Conservation (phyloP, 1,140 invertebrate species). For the Lamellibrachia luymesi region DNA sequence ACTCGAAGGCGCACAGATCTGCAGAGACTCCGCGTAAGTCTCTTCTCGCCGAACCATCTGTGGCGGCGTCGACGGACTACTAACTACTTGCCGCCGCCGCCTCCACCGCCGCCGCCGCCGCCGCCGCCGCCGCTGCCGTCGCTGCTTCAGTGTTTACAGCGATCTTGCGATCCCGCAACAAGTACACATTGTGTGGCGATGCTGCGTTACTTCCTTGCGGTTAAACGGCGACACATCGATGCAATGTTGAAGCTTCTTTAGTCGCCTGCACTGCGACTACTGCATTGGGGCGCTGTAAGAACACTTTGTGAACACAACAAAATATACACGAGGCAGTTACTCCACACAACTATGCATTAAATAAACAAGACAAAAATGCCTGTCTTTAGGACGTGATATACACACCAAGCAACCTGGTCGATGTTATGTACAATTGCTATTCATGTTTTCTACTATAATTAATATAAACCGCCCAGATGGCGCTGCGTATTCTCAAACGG, state of each 20-base stretch:
- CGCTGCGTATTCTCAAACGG: too few relatives aligned
- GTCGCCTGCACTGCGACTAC: not conserved
- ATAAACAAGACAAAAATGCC: too few relatives aligned
- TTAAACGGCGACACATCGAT: not conserved
- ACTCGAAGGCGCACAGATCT: not conserved
- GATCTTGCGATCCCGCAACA: not conserved
- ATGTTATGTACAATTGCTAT: too few relatives aligned
- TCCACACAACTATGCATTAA: too few relatives aligned
- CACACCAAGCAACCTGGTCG: too few relatives aligned
- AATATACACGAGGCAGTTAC: not conserved
- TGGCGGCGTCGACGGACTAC: not conserved
- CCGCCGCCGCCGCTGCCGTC: not conserved
- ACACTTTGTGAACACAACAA: not conserved
- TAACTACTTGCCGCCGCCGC: not conserved
- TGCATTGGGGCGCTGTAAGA: not conserved
- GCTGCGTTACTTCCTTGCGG: not conserved
- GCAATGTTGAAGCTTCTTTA: not conserved
- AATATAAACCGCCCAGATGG: too few relatives aligned
- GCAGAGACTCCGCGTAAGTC: not conserved
- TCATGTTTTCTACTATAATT: too few relatives aligned
- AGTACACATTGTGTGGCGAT: not conserved
- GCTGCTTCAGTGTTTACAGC: not conserved
- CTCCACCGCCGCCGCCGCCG: too few relatives aligned
- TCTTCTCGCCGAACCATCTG: not conserved
- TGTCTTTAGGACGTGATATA: too few relatives aligned